Base-by-base conservation (phyloP, 2,797 vertebrate species). In the Ciconia nigra region DNA sequence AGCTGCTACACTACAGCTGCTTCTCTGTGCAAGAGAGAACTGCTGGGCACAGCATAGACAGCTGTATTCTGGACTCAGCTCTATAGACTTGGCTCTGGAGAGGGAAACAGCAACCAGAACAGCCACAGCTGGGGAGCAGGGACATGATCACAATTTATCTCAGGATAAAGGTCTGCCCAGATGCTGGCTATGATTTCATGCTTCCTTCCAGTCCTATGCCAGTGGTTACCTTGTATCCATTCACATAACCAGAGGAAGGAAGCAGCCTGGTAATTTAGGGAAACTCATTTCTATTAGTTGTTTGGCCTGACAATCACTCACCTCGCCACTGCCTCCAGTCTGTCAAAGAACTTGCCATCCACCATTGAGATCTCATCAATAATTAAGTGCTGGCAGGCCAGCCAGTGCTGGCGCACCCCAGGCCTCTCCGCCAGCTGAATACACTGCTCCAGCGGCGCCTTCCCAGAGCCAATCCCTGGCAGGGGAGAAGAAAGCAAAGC, bases 361-460 rank as follows among this genome's bases (percentile, higher is more conserved):
- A 99, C 99, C 99, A 99, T 99, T 20, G 99, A 99, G 94, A 99
- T 97, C 98, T 99, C 99, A 10, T 99, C 99, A 0, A 99, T 99
- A 97, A 99, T 98, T 66, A 99, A 98, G 92, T 99, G 99, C 37
- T 98, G 99, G 90, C 99, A 99, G 96, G 96, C 98, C 58, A 99
- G 98, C 99, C 99, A 99, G 93, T 99, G 99, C 96, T 98, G 99
- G 54, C 99, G 98, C 62, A 99, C 99, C 0, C 99, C 98, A 0
- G 99, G 98, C 51, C 99, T 97, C 97, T 99, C 99, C 0, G 99
- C 99, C 95, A 99, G 97, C 96, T 99, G 99, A 44, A 99, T 95
- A 44, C 99, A 99, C 90, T 99, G 99, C n/a, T 99, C 98, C 94
- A 99, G 97, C 0, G 99, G 98, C 18, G 99, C 99, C 16, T 98